Percentiles rank a stretch among this genome's conserved stretches.
phyloP scores from a whole-genome alignment of 2,113 vertebrate species.

The Columba livia region DNA sequence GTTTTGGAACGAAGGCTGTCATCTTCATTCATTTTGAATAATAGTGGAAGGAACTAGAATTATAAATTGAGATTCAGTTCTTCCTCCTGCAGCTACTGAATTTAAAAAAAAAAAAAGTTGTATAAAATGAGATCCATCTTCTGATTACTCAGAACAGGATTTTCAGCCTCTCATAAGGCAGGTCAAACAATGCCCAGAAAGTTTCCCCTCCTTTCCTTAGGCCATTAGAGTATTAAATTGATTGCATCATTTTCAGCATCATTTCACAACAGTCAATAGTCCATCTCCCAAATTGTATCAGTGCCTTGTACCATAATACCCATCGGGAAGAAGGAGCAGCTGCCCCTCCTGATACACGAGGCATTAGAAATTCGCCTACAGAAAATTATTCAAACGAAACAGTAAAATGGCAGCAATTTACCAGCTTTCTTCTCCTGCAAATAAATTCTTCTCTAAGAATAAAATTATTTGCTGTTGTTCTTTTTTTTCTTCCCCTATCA shows the following conservation, averaged over 20 bases:
- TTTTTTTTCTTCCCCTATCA: not conserved
- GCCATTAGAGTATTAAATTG: conserved; percentile 53
- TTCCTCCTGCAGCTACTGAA: not conserved
- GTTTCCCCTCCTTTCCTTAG: conserved; percentile 36
- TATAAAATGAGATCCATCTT: conserved; percentile 10
- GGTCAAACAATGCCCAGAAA: conserved; percentile 51
- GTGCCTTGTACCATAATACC: not conserved
- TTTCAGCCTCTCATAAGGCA: conserved; percentile 9
- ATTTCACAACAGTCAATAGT: conserved; percentile 61
- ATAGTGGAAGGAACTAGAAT: not conserved
- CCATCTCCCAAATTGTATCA: conserved; percentile 42
- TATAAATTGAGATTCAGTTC: not conserved
- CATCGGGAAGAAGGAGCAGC: conserved; percentile 7
- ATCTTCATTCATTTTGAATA: conserved; percentile 7
- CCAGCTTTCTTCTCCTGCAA: not conserved
- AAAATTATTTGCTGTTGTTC: conserved; percentile 4
- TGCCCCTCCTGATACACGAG: conserved; percentile 5
- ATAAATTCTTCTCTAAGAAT: not conserved
- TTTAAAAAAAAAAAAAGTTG: not conserved
- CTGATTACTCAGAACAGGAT: conserved; percentile 31
- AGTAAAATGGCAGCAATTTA: conserved; percentile 27
- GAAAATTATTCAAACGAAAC: conserved; percentile 39
- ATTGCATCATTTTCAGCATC: conserved; percentile 48
- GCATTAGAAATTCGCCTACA: conserved; percentile 27
- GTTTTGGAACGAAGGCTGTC: not conserved